Conservation (phyloP, 2,888 invertebrate genomes). For the Caenorhabditis sp. region DNA sequence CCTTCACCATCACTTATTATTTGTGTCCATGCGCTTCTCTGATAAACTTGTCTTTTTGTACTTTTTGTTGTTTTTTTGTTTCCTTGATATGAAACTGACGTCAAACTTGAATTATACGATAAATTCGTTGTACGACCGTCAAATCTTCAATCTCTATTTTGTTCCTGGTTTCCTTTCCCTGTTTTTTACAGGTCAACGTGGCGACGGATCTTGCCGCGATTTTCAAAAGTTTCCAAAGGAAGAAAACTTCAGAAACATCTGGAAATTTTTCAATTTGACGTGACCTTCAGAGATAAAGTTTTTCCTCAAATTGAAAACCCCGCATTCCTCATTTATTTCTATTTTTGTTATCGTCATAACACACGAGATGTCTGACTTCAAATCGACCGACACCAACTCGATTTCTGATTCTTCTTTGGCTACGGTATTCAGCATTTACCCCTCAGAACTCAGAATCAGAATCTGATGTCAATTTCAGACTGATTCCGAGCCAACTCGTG, state of each 20-base stretch:
- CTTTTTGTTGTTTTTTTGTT: neutral
- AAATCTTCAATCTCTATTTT: too few species aligned
- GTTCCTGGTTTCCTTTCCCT: too few species aligned
- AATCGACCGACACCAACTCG: constrained; percentile 14
- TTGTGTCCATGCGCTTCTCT: constrained; percentile 2
- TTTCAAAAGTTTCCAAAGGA: too few species aligned
- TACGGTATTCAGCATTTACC: neutral
- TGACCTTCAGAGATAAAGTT: too few species aligned
- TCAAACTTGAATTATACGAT: neutral
- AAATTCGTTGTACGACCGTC: too few species aligned
- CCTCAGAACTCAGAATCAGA: neutral
- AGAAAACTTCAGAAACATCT: too few species aligned
- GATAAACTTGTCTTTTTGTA: constrained; percentile 10
- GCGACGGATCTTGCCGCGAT: too few species aligned
- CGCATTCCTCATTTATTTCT: neutral
- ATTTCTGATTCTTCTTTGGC: neutral
- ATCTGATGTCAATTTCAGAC: neutral
- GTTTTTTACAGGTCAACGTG: too few species aligned
- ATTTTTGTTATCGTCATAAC: constrained; percentile 1
- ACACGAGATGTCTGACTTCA: constrained; percentile 32
- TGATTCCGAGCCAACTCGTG: too few species aligned
- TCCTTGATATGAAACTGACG: too few species aligned
- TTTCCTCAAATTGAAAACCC: too few species aligned
- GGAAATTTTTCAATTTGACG: too few species aligned
- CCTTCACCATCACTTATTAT: constrained; percentile 1